These are phyloP conservation scores for Jacana jacana DNA, from an alignment of 2,113 vertebrate genomes.

Conservation along the genomic window DNA sequence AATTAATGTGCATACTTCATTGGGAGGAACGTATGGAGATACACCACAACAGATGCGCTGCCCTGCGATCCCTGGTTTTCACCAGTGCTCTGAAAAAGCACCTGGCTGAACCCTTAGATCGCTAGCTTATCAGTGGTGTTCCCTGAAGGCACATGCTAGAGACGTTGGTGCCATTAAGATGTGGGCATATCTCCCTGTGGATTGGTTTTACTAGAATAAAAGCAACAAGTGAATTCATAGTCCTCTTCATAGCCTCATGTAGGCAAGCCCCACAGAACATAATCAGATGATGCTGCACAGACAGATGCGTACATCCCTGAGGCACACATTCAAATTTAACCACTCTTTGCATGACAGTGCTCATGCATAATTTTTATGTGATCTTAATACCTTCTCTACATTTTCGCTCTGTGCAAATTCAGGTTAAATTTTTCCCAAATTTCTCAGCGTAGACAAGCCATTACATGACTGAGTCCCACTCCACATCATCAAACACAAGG, in stretches of 20 bases:
- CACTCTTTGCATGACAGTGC: not conserved
- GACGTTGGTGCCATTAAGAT: not conserved
- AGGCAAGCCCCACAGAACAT: not conserved
- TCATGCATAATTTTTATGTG: not conserved
- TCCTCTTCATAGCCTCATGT: not conserved
- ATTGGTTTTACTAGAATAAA: not conserved
- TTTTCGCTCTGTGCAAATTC: not conserved
- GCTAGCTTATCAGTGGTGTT: not conserved
- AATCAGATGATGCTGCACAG: not conserved
- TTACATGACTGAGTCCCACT: not conserved
- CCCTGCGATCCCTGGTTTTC: not conserved
- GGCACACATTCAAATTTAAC: not conserved
- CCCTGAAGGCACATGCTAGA: not conserved
- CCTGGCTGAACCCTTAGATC: accelerated
- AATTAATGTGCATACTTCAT: not conserved
- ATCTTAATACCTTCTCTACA: not conserved
- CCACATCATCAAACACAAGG: accelerated
- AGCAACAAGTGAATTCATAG: not conserved
- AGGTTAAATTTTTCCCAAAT: not conserved
- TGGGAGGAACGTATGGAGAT: not conserved
- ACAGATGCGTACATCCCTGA: not conserved
- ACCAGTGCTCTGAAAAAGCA: not conserved
- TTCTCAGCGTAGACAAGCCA: not conserved
- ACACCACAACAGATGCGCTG: not conserved
- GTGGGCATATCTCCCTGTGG: not conserved